Conservation (phyloP, 2,888 invertebrate species). For the Xestia sexstrigata region DNA sequence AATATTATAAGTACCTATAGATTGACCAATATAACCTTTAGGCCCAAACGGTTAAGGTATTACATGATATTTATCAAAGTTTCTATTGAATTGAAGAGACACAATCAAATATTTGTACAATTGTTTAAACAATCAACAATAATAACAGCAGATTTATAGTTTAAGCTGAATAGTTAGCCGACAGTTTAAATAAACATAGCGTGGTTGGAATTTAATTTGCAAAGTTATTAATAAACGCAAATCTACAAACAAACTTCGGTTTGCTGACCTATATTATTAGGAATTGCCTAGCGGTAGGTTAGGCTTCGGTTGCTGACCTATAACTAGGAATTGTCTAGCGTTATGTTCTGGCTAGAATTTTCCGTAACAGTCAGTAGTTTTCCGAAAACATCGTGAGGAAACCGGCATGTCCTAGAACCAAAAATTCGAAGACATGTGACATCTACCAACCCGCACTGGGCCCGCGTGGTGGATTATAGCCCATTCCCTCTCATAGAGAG, state of each 20-base stretch:
- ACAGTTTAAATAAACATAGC: conserved; percentile 29
- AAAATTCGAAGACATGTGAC: no score
- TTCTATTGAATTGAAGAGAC: no score
- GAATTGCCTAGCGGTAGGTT: neutral
- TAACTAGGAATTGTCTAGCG: conserved; percentile 20
- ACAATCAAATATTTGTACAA: conserved; percentile 30
- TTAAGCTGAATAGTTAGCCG: conserved; percentile 28
- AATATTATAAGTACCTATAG: no score
- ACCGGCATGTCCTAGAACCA: no score
- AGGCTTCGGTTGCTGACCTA: conserved; percentile 28
- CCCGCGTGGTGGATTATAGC: no score
- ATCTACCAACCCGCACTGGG: no score
- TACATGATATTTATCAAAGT: no score
- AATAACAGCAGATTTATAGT: conserved; percentile 24
- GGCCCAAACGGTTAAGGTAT: no score
- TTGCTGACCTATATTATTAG: conserved; percentile 28
- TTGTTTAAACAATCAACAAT: conserved; percentile 9
- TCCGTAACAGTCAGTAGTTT: no score
- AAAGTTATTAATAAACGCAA: conserved; percentile 34
- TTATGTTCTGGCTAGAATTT: neutral
- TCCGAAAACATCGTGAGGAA: no score
- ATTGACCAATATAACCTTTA: no score
- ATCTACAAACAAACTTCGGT: conserved; percentile 16
- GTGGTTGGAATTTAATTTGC: conserved; percentile 21
- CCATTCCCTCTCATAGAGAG: no score